Conservation (phyloP, 2,113 vertebrate genomes). For the Nymphicus hollandicus region DNA sequence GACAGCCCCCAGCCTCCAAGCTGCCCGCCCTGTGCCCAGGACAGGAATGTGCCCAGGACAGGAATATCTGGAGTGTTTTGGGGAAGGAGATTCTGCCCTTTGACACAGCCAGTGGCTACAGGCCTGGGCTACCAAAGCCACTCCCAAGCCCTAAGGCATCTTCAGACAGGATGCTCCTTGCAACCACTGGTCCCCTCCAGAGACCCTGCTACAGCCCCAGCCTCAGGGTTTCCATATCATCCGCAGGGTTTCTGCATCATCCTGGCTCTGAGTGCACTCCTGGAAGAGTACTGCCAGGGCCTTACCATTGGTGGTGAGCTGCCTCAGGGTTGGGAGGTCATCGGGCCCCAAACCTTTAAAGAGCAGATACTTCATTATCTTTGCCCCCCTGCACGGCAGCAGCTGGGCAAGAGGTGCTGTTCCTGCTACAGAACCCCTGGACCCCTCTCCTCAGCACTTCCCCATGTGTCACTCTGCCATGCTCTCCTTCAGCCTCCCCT, state of each 20-base stretch:
- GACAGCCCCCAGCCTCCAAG: background rate
- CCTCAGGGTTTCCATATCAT: rapidly evolving
- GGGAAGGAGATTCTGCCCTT: background rate
- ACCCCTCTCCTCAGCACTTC: background rate
- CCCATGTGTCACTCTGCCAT: rapidly evolving
- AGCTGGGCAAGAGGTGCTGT: background rate
- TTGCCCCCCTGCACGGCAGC: background rate
- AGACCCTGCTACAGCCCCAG: background rate
- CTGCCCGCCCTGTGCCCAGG: background rate
- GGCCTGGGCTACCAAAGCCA: background rate
- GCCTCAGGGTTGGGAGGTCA: background rate
- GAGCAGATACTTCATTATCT: background rate
- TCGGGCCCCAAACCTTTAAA: background rate
- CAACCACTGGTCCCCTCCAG: background rate
- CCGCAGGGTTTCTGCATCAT: background rate
- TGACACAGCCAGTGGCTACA: background rate
- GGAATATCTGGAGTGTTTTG: background rate
- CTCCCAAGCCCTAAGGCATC: background rate
- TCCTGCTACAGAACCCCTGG: background rate
- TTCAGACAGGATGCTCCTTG: background rate
- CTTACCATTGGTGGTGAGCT: background rate
- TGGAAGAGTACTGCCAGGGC: background rate
- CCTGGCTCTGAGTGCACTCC: background rate
- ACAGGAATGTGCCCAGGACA: background rate
- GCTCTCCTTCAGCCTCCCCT: background rate